phyloP scores from a whole-genome alignment of 2,113 vertebrate species.

The pig (Sus scrofa) region DNA sequence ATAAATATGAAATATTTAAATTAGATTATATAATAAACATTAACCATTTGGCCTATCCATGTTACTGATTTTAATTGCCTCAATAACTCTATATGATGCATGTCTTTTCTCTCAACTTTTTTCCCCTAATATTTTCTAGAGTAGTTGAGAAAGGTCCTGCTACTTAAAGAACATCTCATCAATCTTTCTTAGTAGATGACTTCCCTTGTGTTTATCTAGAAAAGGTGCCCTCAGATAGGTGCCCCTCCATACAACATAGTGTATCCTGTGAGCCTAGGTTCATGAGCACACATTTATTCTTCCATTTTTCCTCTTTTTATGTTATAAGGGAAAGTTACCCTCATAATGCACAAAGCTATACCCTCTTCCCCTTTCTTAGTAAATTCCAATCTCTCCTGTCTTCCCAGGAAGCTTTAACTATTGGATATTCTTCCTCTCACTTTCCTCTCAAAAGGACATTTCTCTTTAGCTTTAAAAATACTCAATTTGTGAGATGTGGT shows the following conservation, averaged over 20 bases:
- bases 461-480: conserved; percentile 13
- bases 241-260: neutral
- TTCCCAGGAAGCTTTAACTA: neutral
- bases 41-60: neutral
- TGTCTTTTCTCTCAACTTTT: neutral
- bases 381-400: neutral
- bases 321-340: no score
- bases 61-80: neutral
- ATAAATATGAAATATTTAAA: neutral
- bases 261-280: rapidly evolving
- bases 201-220: neutral
- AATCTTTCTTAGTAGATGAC: neutral
- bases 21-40: neutral
- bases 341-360: neutral
- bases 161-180: neutral
- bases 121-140: neutral
- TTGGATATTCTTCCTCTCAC: neutral
- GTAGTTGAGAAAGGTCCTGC: neutral
- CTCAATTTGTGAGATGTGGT: neutral
- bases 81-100: neutral
- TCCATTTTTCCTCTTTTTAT: neutral
- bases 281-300: neutral
- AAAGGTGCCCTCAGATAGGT: neutral
- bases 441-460: neutral
- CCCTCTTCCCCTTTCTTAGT: neutral